Evolutionary conservation across 2,113 vertebrate genomes (phyloP).

Genomic region (Hippocampus zosterae): DNA sequence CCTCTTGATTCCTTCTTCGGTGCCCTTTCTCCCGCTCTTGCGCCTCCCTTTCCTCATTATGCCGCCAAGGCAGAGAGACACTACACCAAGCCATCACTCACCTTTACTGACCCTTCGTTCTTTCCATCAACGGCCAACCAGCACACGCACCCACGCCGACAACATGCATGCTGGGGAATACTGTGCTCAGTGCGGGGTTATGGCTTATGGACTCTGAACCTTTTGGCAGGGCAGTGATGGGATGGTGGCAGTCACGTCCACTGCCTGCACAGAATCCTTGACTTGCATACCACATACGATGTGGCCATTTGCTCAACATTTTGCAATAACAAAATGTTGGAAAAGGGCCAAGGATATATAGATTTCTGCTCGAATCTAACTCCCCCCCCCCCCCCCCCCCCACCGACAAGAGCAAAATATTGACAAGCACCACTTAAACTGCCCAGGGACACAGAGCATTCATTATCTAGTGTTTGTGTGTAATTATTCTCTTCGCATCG

Average conservation of each 20-base stretch:
- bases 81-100: conserved; percentile 42
- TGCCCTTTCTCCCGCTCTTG: conserved; percentile 26
- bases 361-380: too few relatives aligned
- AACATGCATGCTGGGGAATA: conserved; percentile 11
- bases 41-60: conserved; percentile 36
- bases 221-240: conserved; percentile 38
- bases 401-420: background rate
- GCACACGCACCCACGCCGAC: conserved; percentile 36
- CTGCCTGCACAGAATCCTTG: conserved; percentile 27
- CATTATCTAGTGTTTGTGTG: background rate
- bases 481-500: background rate
- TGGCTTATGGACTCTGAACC: conserved; percentile 50
- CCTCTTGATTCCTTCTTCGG: conserved; percentile 17
- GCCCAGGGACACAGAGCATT: background rate
- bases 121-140: conserved; percentile 41
- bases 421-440: background rate
- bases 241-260: conserved; percentile 48
- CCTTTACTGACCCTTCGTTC: conserved; percentile 44
- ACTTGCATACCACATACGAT: conserved; percentile 2
- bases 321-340: background rate
- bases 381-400: too few relatives aligned
- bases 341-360: background rate
- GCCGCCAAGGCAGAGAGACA: conserved; percentile 34
- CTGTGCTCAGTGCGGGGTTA: conserved; percentile 47
- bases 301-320: background rate